Evolutionary conservation across 35 echinoderm and acorn worm species (phyloP), one percentile per base, ranked within the genome.

Genomic region (Patiria miniata): DNA sequence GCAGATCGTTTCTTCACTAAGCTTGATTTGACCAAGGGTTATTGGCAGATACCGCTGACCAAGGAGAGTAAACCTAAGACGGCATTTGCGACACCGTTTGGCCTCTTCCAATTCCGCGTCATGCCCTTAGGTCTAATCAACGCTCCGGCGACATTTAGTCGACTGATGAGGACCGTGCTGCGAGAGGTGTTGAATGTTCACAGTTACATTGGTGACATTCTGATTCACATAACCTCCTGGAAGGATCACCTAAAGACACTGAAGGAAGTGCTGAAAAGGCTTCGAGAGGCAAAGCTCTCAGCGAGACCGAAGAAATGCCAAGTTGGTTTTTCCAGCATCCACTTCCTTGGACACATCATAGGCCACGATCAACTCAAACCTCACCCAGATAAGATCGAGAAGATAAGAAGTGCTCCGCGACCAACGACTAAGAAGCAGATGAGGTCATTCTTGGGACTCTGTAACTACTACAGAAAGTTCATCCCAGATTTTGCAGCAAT

Each of bases 141-240:
- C 40, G 51, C 85, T 26, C 86, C 77, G 26, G 76, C 86, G 22
- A 83, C 78, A 18, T 93, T 93, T 40, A 93, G 80, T 51, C 12
- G 91, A 19, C 39, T 84, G 16, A 89, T 93, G 91, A 79, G 91
- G 33, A 32, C 8, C 6, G 37, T 89, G 15, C 52, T 93, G 7
- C 17, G 21, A 0, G 86, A 69, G 22, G 21, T 93, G 38, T 38
- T 29, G 39, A 18, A 79, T 60, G 60, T 89, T 2, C 16, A 89
- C 21, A 87, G 82, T 59, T 90, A 86, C 83, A 80, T 94, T 37
- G 90, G 86, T 82, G 92, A 94, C 60, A 90, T 94, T 54, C 78
- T 94, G 9, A 37, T 94, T 18, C 83, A 89, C 56, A 86, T 87
- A 23, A 28, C 39, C 23, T 79, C 51, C 10, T 90, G 81, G 81